Percentiles rank a stretch among this genome's conserved stretches.
These are phyloP conservation scores for Ennomos fuscantarius DNA, from an alignment of 2,888 invertebrate species.

Conservation along the genomic window DNA sequence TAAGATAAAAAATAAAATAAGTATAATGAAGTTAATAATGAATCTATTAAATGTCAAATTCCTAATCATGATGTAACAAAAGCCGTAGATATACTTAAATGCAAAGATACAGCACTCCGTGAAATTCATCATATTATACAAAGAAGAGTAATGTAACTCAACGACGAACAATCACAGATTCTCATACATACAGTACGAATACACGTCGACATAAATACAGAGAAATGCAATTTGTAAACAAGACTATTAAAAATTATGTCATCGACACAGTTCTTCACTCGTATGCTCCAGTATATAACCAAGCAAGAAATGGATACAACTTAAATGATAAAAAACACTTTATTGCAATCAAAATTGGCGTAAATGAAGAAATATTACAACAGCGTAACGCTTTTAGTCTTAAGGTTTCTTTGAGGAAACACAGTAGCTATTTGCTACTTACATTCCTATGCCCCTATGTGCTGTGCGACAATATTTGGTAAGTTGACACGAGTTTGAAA, in stretches of 20 bases:
- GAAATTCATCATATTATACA: conserved; percentile 6
- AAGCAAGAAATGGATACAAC: too few species aligned
- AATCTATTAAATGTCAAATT: conserved; percentile 1
- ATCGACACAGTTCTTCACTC: conserved; percentile 18
- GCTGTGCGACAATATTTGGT: too few species aligned
- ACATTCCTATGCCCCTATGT: too few species aligned
- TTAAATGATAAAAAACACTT: too few species aligned
- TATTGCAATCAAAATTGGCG: too few species aligned
- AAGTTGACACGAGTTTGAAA: too few species aligned
- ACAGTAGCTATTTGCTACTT: neutral
- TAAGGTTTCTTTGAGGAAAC: neutral
- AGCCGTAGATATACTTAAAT: conserved; percentile 8
- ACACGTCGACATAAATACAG: conserved; percentile 24
- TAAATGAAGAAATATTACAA: too few species aligned
- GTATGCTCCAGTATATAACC: too few species aligned
- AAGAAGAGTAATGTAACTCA: conserved; percentile 40
- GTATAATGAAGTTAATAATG: neutral
- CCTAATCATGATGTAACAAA: conserved; percentile 9
- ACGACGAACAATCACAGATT: conserved; percentile 78
- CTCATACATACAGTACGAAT: conserved; percentile 62
- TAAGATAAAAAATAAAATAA: conserved; percentile 1
- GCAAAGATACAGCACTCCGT: conserved; percentile 16
- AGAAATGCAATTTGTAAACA: conserved; percentile 45
- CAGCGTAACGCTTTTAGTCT: too few species aligned
- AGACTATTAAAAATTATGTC: conserved; percentile 38